These are phyloP conservation scores for Nylanderia fulva DNA, from an alignment of 1,140 invertebrate genomes.

Conservation along the genomic window DNA sequence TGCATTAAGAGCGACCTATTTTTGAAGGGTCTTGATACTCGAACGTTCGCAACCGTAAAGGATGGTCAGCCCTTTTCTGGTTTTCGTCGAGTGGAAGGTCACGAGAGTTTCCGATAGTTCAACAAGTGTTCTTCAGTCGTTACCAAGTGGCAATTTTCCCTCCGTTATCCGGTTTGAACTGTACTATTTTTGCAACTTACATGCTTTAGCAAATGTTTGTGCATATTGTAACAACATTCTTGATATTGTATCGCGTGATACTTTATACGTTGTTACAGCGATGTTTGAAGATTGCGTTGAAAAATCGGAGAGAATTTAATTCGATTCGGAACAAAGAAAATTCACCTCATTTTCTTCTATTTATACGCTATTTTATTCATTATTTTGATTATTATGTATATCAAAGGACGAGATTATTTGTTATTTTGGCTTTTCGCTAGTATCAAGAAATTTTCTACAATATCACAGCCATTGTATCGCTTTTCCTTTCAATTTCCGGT, in stretches of 20 bases:
- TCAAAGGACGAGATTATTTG: background rate
- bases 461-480: conserved; percentile 15
- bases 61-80: conserved; percentile 56
- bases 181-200: conserved; percentile 1
- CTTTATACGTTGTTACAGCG: background rate
- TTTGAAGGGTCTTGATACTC: conserved; percentile 55
- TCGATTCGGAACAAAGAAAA: conserved; percentile 7
- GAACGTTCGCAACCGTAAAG: conserved; percentile 40
- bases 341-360: conserved; percentile 12
- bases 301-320: conserved; percentile 1
- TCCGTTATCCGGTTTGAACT: conserved; percentile 3
- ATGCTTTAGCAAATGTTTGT: background rate
- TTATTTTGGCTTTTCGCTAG: background rate
- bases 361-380: background rate
- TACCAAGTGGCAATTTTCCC: conserved; percentile 51
- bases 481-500: conserved; percentile 71
- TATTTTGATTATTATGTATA: background rate
- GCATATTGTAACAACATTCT: background rate
- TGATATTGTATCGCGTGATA: background rate
- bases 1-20: conserved; percentile 55
- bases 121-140: conserved; percentile 50
- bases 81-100: conserved; percentile 50
- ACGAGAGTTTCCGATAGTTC: conserved; percentile 44
- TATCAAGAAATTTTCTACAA: conserved; percentile 19
- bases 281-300: background rate